phyloP scores from a whole-genome alignment of 2,113 vertebrate genomes.

The Crotalus tigris region DNA sequence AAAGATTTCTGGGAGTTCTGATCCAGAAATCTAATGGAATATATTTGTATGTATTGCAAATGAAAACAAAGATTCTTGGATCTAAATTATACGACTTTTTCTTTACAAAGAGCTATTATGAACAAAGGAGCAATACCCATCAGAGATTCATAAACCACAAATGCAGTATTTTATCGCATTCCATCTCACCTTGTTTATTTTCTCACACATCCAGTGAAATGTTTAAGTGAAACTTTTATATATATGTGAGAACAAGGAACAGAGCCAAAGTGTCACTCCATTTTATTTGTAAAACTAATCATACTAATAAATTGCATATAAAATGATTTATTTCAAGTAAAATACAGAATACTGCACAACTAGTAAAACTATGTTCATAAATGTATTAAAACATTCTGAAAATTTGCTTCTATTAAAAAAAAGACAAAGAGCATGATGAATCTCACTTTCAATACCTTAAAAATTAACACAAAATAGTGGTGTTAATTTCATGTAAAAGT shows the following conservation, averaged over 20 bases:
- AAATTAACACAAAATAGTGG: conserved; percentile 49
- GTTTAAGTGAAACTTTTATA: background rate
- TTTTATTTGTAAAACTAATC: conserved; percentile 69
- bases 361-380: conserved; percentile 68
- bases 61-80: background rate
- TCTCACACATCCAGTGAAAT: background rate
- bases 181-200: background rate
- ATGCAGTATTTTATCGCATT: background rate
- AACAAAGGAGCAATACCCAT: background rate
- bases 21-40: background rate
- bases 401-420: conserved; percentile 60
- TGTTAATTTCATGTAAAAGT: conserved; percentile 37
- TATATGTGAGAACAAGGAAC: background rate
- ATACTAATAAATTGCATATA: conserved; percentile 67
- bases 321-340: conserved; percentile 69
- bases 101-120: background rate
- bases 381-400: conserved; percentile 67
- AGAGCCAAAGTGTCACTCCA: conserved; percentile 42
- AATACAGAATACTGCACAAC: conserved; percentile 64
- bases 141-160: background rate
- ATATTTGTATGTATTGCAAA: background rate
- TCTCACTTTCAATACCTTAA: conserved; percentile 61
- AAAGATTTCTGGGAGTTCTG: background rate
- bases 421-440: conserved; percentile 58
- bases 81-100: background rate